Evolutionary conservation across 2,113 vertebrate species (phyloP), one percentile per base, ranked within the genome.

Genomic region (Amphilophus citrinellus): DNA sequence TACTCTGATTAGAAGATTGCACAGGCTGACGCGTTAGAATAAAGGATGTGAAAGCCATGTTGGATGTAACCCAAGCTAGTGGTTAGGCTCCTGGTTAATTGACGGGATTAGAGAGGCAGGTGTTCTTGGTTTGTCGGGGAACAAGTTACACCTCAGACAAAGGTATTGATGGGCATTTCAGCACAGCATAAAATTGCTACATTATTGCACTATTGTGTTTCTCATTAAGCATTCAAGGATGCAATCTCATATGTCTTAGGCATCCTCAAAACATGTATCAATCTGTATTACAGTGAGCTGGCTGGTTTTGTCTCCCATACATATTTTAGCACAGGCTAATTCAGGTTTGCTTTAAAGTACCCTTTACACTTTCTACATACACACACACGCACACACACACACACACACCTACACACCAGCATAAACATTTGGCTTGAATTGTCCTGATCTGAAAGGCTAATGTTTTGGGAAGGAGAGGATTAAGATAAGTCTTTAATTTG

Each of bases 41-140:
- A 92, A 94, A 95, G 87, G 82, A 85, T 71, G 61, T 78, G 66
- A 77, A 77, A 82, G 87, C 75, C 79, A 53, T 85, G 90, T 68
- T 91, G 62, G 77, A 63, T 84, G 95, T 90, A 96, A 96, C 90
- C 63, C 76, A 93, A 96, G 78, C 81, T 89, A 65, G 82, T 61
- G 20, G 73, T 84, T 85, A 77, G 88, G 89, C 90, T 82, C 71
- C 76, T 91, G 93, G 94, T 96, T 95, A 95, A 95, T 94, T 94
- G 91, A 90, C 79, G 30, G 91, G 96, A 95, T 96, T 94, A 94
- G 88, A 85, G 86, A 84, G 92, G 95, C 96, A 96, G 95, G 94
- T 96, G 95, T 93, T 93, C 87, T 5, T 65, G 86, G 66, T 80
- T 84, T 93, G 88, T 93, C 35, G 1, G 47, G 82, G 83, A 83